Conservation (phyloP, 1,140 invertebrate genomes). For the Drosophila sturtevanti region DNA sequence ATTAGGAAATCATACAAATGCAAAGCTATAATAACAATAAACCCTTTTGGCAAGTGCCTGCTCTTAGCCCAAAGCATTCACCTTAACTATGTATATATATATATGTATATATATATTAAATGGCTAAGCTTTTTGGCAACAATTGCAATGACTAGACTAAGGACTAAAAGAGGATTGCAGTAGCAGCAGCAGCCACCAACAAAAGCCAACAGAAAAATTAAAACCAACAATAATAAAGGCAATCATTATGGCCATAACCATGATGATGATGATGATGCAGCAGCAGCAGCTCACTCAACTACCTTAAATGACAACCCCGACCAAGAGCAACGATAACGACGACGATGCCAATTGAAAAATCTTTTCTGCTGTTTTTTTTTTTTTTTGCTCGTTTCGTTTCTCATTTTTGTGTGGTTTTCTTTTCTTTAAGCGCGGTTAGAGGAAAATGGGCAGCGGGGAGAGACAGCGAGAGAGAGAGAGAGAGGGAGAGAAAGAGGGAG, state of each 20-base stretch:
- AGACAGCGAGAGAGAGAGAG: slow-evolving; percentile 37
- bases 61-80: slow-evolving; percentile 21
- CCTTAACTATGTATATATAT: slow-evolving; percentile 38
- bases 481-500: slow-evolving; percentile 31
- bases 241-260: slow-evolving; percentile 52
- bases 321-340: slow-evolving; percentile 2
- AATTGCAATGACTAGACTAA: slow-evolving; percentile 53
- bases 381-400: slow-evolving; percentile 35
- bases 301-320: slow-evolving; percentile 26
- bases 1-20: slow-evolving; percentile 19
- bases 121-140: slow-evolving; percentile 40
- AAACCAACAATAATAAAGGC: slow-evolving; percentile 73
- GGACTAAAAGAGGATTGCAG: background rate
- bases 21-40: slow-evolving; percentile 5
- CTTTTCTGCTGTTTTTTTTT: slow-evolving; percentile 16
- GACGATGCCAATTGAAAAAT: slow-evolving; percentile 72
- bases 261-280: slow-evolving; percentile 62
- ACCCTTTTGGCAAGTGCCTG: slow-evolving; percentile 15
- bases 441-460: slow-evolving; percentile 56
- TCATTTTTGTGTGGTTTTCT: slow-evolving; percentile 37
- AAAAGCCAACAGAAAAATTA: slow-evolving; percentile 54
- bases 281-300: slow-evolving; percentile 11
- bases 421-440: slow-evolving; percentile 24
- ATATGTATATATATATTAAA: too few species aligned
- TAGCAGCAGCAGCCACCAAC: slow-evolving; percentile 30